Evolutionary conservation across 2,888 invertebrate species (phyloP).

Genomic region (Eupithecia inturbata): DNA sequence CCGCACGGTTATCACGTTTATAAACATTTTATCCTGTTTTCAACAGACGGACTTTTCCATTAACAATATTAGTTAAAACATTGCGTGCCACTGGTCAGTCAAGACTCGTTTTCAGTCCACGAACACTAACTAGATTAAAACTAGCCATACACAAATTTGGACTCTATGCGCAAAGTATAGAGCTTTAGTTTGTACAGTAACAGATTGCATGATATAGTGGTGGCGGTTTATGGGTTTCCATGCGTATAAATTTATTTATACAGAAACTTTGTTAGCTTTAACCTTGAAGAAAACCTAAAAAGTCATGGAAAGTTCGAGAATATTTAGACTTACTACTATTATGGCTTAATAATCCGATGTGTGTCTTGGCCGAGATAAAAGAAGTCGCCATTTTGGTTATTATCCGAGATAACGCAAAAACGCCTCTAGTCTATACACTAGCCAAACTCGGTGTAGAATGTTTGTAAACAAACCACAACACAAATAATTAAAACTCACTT

Average conservation of each 20-base stretch:
- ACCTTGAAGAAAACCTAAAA: slow-evolving; percentile 31
- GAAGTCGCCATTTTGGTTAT: neutral
- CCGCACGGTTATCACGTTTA: neutral
- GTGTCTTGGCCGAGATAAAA: neutral
- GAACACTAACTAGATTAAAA: slow-evolving; percentile 18
- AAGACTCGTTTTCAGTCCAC: slow-evolving; percentile 16
- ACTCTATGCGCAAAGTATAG: slow-evolving; percentile 18
- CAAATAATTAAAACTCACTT: too few relatives aligned
- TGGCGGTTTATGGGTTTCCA: slow-evolving; percentile 48
- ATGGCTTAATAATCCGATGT: neutral
- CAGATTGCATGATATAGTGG: slow-evolving; percentile 44
- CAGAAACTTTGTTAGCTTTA: slow-evolving; percentile 24
- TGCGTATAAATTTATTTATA: slow-evolving; percentile 25
- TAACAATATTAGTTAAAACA: neutral
- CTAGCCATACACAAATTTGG: slow-evolving; percentile 13
- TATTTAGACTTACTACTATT: neutral
- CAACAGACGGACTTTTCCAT: neutral
- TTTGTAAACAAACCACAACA: too few relatives aligned
- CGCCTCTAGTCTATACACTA: too few relatives aligned
- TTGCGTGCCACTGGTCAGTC: slow-evolving; percentile 14
- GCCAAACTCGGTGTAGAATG: too few relatives aligned
- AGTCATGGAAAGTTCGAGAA: neutral
- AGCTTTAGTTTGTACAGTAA: slow-evolving; percentile 22
- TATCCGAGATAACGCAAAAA: too few relatives aligned
- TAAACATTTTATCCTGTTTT: neutral